Conservation (phyloP, 2,797 vertebrate species). For the Heteromormyrus szaboi region DNA sequence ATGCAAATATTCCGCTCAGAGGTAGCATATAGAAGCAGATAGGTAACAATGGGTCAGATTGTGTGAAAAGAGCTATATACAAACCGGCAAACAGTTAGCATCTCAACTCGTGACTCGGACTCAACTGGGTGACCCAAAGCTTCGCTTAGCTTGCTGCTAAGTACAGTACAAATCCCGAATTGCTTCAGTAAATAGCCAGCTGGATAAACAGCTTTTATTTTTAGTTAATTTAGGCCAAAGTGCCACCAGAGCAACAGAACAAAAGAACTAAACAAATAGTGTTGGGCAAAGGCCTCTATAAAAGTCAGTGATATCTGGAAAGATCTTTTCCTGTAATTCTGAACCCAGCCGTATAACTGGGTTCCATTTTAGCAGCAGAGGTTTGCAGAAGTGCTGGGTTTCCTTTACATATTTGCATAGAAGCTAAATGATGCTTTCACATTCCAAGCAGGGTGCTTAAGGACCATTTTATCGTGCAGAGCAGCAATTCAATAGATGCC, state of each 20-base stretch:
- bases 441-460: neutral
- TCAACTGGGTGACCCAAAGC: neutral
- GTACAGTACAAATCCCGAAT: neutral
- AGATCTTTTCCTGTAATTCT: neutral
- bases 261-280: neutral
- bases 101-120: neutral
- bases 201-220: slow-evolving; percentile 11
- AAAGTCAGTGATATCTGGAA: neutral
- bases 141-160: neutral
- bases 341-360: neutral
- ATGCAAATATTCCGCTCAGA: neutral
- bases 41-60: neutral
- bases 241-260: slow-evolving; percentile 30
- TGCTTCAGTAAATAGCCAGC: neutral
- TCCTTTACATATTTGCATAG: neutral
- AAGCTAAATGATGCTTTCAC: neutral
- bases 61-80: neutral
- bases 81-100: neutral
- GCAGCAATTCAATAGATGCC: neutral
- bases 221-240: neutral
- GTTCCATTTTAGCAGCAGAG: neutral
- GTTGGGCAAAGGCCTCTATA: neutral
- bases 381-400: neutral
- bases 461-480: neutral
- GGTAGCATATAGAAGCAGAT: neutral